Conservation (phyloP, 2,888 invertebrate genomes). For the Cataglyphis altisquamis region DNA sequence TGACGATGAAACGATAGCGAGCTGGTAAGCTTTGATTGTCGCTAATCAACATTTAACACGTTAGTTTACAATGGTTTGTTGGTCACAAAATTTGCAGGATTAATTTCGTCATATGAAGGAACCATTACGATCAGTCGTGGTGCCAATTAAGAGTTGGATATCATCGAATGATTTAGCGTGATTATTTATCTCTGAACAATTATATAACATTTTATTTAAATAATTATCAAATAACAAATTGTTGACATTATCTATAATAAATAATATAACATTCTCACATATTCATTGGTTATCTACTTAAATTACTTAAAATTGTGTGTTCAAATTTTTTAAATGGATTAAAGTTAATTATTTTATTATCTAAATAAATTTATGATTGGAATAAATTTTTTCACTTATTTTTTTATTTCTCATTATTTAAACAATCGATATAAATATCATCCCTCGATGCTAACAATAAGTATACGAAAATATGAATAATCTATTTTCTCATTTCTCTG, state of each 20-base stretch:
- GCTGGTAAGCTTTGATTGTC: constrained; percentile 62
- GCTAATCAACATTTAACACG: constrained; percentile 56
- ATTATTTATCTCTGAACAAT: not conserved
- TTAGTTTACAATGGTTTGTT: constrained; percentile 47
- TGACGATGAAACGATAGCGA: constrained; percentile 54
- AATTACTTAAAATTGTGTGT: not conserved
- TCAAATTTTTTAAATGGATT: not conserved
- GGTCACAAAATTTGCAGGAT: constrained; percentile 9
- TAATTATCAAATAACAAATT: not conserved
- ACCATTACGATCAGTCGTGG: not conserved
- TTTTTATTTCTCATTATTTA: not conserved
- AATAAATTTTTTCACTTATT: not conserved
- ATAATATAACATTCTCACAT: not conserved
- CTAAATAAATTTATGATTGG: not conserved
- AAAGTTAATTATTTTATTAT: not conserved
- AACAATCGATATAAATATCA: not conserved
- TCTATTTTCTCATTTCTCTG: not conserved
- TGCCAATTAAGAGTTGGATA: not conserved
- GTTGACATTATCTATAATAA: not conserved
- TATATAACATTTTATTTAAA: not conserved
- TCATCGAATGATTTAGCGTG: constrained; percentile 6
- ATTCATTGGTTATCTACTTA: not conserved
- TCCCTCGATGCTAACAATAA: not conserved
- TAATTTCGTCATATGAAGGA: constrained; percentile 1
- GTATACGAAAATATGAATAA: not conserved